phyloP scores from a whole-genome alignment of 2,888 invertebrate species.

The Agrochola litura region DNA sequence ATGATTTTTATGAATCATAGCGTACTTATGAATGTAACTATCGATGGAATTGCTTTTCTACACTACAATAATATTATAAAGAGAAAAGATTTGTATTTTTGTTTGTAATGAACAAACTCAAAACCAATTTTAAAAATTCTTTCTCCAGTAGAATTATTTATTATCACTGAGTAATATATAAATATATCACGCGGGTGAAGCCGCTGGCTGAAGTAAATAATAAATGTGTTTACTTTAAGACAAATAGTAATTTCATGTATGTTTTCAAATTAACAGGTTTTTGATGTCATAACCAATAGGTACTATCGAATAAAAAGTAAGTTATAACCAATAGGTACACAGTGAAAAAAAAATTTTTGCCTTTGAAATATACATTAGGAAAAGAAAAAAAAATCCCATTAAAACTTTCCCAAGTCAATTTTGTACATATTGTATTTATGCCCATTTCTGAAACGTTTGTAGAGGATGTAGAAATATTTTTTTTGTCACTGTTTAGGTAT shows the following conservation, averaged over 20 bases:
- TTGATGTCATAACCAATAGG: background rate
- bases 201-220: no score
- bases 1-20: background rate
- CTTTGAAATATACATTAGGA: background rate
- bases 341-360: background rate
- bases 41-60: background rate
- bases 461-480: background rate
- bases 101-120: no score
- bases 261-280: background rate
- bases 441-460: background rate
- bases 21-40: background rate
- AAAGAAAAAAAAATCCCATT: slow-evolving; percentile 2
- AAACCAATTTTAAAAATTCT: no score
- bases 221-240: background rate
- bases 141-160: no score
- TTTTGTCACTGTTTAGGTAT: no score
- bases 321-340: background rate
- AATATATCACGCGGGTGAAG: no score
- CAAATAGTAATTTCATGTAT: background rate
- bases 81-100: no score
- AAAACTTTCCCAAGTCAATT: slow-evolving; percentile 5
- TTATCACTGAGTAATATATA: no score
- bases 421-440: background rate
- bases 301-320: background rate
- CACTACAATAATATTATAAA: no score